Evolutionary conservation across 2,797 vertebrate genomes (phyloP), one percentile per base, ranked within the genome.

Genomic region (Sebastes diploproa): DNA sequence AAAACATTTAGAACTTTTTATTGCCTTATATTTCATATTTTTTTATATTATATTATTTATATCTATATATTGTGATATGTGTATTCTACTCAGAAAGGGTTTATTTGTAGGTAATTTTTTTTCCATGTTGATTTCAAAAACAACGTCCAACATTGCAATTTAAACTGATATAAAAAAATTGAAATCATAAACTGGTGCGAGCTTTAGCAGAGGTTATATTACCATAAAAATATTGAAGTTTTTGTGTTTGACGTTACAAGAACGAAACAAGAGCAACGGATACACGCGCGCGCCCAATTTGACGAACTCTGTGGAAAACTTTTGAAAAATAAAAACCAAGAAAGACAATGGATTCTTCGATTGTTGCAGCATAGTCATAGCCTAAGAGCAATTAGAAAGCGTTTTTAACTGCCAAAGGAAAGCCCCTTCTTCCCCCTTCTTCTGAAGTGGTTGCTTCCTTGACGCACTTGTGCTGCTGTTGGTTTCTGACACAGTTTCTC

Each of bases 401-500:
- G 42, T 78, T 83, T 84, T 62, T 63, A 91, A 89, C 84, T 81
- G 86, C 61, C 74, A 79, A 50, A 91, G 90, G 88, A 92, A 94
- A 94, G 65, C 85, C 89, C 90, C 89, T 81, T 72, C 68, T 80
- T 86, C 73, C 50, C 50, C 90, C 88, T 81, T 72, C 68, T 80
- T 86, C 72, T 88, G 81, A 82, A 79, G 89, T 81, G 78, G 79
- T 89, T 91, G 78, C 86, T 91, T 76, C 59, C 72, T 78, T 86
- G 80, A 94, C 92, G 92, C 88, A 92, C 92, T 87, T 88, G 30
- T 52, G 18, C 68, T 74, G 36, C 75, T 27, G 77, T 86, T 72
- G 52, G 81, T 91, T 88, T 87, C 75, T 91, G 86, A 92, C 91
- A 90, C 61, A 36, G 83, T 92, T 94, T 93, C 88, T 91, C 72